Base-by-base conservation (phyloP, 2,797 vertebrate species). In the Hyperoplus immaculatus region DNA sequence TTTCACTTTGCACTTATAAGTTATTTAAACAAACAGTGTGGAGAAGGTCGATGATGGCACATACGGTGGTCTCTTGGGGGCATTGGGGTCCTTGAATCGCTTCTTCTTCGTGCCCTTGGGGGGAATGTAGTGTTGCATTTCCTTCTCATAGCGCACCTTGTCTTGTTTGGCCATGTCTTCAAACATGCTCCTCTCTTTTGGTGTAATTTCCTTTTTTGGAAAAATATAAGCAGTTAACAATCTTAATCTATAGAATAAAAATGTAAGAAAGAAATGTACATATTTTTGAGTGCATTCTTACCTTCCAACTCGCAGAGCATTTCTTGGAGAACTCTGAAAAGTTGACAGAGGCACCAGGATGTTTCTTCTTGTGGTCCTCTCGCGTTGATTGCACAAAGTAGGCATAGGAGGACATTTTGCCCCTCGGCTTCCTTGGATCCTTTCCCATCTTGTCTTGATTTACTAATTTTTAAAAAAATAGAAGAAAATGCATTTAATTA, bases 311-410 rank as follows among this genome's bases (percentile, higher is more conserved):
- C 92, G 99, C 98, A 76, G 98, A 99, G 88, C 98, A 99, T 91
- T 98, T 99, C 96, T 99, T 99, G 92, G 97, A 99, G 94, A 99
- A 99, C 88, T 99, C 98, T 89, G 98, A 94, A 80, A 99, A 99
- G 95, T 99, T 99, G 88, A 99, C 98, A 55, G 91, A 92, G 10
- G 96, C 96, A 72, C 97, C 98, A 6, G 98, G 98, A 81, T 99
- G 97, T 88, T 99, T 99, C 94, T 99, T 99, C 96, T 99, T 99
- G 88, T 99, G 98, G 90, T 99, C 98, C 93, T 97, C 97, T 81
- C 97, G 94, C 88, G 98, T 99, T 16, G 98, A 99, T 94, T 99
- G 98, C 95, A 99, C 98, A 94, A 99, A 99, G 91, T 97, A 99
- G 69, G 98, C 98, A 75, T 99, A 99, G 0, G 98, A 99, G 95